Evolutionary conservation across 2,113 vertebrate species (phyloP).

Genomic region (Pungitius pungitius): DNA sequence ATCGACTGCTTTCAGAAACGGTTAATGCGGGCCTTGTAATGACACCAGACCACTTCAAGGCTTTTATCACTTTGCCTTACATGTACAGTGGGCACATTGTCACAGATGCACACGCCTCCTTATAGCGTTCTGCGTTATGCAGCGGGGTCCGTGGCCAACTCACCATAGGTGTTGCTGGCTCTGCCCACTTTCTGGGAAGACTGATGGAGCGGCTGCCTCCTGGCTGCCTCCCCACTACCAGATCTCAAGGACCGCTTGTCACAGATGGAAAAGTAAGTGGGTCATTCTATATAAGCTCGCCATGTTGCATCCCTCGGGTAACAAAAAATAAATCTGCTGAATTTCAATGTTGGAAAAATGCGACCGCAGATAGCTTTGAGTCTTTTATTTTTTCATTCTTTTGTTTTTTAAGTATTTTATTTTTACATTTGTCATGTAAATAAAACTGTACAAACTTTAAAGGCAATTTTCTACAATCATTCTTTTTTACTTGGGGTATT

Average conservation of each 20-base stretch:
- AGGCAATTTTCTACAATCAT: not conserved
- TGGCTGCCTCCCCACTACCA: slow-evolving; percentile 67
- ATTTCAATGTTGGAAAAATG: slow-evolving; percentile 7
- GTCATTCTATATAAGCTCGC: slow-evolving; percentile 64
- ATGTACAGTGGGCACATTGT: not conserved
- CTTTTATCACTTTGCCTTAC: not conserved
- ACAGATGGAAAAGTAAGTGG: slow-evolving; percentile 79
- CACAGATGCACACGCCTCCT: slow-evolving; percentile 30
- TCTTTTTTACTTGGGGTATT: not conserved
- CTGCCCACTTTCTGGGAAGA: slow-evolving; percentile 76
- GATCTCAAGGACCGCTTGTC: slow-evolving; percentile 77
- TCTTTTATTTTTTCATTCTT: not conserved
- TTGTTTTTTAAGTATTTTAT: not conserved
- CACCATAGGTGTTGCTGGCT: slow-evolving; percentile 70
- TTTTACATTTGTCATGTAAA: not conserved
- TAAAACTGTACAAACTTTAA: not conserved
- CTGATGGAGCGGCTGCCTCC: slow-evolving; percentile 71
- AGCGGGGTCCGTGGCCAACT: slow-evolving; percentile 63
- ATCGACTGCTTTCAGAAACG: slow-evolving; percentile 23
- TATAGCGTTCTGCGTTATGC: slow-evolving; percentile 27
- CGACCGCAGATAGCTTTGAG: not conserved
- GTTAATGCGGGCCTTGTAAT: slow-evolving; percentile 19
- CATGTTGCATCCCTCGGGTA: slow-evolving; percentile 42
- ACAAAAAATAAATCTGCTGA: not conserved
- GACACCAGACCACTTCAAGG: slow-evolving; percentile 10